Base-by-base conservation (phyloP, 2,113 vertebrate species). In the Macheiramphus alcinus region DNA sequence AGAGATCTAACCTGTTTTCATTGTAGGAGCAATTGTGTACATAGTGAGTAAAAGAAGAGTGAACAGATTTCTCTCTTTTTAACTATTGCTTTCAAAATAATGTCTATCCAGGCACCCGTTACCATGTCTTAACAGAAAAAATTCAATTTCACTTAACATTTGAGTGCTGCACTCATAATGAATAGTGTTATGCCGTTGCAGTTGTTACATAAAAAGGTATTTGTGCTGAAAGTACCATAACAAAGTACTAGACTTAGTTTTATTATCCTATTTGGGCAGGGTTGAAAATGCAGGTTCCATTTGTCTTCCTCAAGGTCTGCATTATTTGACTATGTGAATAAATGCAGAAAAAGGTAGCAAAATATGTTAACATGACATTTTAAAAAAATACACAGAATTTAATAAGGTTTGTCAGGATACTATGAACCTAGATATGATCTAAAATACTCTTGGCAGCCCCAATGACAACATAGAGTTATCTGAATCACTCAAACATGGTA, bases 1-100 rank as follows among this genome's bases (percentile, higher is more conserved):
- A 91, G 78, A 93, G 63, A 86, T 73, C 66, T 89, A 89, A 87
- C 81, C 70, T 88, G 45, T 58, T 95, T 87, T 95, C n/a, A n/a
- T 40, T 90, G 58, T 53, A 82, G 50, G 38, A 85, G 16, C 34
- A 56, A 68, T 70, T 82, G 42, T 80, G 67, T 93, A 80, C 11
- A 40, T 66, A 82, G 45, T 45, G 32, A 70, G 15, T 81, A 73
- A 90, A 91, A 72, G 48, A 92, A 75, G 31, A 81, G 62, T 61
- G 53, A 96, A 52, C 1, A 70, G 14, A 73, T 83, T 83, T 94
- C 18, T 65, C 16, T 80, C 43, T 84, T 86, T 96, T 93, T 78
- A 92, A 84, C 20, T 74, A 71, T 14, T 84, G 27, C 29, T 61
- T 90, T 93, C 71, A 82, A 80, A 87, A 88, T 91, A 27, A 66